Conservation (phyloP, 2,113 vertebrate species). For the Crypturellus undulatus region DNA sequence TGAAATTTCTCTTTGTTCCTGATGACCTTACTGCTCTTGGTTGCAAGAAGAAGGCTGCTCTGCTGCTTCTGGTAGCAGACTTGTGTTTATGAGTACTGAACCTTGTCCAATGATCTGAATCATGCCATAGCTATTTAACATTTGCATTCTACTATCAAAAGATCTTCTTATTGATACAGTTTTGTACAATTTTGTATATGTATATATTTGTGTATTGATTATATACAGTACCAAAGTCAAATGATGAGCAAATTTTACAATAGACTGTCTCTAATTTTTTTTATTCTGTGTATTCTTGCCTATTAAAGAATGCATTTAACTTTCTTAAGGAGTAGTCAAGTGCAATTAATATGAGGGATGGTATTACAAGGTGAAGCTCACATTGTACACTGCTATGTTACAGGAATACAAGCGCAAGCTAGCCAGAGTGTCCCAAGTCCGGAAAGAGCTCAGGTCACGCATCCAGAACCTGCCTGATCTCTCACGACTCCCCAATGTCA, state of each 20-base stretch:
- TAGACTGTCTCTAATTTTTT: neutral
- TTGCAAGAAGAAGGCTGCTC: neutral
- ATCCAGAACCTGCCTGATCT: conserved; percentile 92
- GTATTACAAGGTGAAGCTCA: neutral
- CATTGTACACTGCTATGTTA: conserved; percentile 62
- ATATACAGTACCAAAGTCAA: neutral
- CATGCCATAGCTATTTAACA: neutral
- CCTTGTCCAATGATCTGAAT: neutral
- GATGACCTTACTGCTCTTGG: neutral
- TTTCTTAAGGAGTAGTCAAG: neutral
- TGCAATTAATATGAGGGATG: neutral
- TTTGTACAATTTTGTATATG: too few species aligned
- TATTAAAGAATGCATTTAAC: neutral
- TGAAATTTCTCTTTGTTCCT: neutral
- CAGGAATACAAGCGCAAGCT: conserved; percentile 98
- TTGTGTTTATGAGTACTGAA: neutral
- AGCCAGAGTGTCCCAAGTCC: conserved; percentile 92
- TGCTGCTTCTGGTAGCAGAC: neutral
- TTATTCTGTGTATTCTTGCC: neutral
- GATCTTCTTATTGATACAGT: neutral
- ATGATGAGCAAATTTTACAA: neutral
- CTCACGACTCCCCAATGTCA: conserved; percentile 89
- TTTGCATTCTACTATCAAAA: neutral
- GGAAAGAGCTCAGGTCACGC: conserved; percentile 94
- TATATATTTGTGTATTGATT: too few species aligned